A percentile compares a stretch with the other conserved stretches of the same genome.
Evolutionary conservation across 2,113 vertebrate genomes (phyloP).

Genomic region (Plotosus lineatus): DNA sequence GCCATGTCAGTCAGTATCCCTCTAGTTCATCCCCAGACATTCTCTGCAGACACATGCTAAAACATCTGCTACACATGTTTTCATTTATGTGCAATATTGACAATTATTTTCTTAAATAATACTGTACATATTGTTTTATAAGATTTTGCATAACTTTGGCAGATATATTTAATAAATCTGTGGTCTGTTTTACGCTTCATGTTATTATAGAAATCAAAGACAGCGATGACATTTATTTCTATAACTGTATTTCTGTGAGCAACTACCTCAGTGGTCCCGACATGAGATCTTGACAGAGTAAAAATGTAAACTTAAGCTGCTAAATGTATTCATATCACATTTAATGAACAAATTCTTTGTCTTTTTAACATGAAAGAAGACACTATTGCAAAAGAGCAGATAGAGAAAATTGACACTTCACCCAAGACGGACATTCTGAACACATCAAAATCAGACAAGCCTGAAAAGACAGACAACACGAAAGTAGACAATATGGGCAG

Average conservation of each 20-base stretch:
- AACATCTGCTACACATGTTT: background rate
- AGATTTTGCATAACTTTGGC: background rate
- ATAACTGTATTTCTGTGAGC: background rate
- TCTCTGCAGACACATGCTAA: background rate
- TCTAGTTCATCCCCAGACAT: background rate
- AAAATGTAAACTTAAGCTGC: background rate
- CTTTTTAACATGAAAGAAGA: conserved; percentile 68
- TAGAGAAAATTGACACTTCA: conserved; percentile 35
- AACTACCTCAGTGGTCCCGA: background rate
- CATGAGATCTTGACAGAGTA: background rate
- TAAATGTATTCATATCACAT: background rate
- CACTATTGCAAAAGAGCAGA: conserved; percentile 63
- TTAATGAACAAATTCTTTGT: conserved; percentile 24
- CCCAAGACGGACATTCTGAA: conserved; percentile 30
- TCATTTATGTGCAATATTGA: background rate
- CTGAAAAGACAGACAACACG: conserved; percentile 53
- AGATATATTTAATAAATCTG: background rate
- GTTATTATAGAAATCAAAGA: background rate
- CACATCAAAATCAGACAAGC: conserved; percentile 32
- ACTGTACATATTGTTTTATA: background rate
- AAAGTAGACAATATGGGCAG: conserved; percentile 64
- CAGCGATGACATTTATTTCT: background rate
- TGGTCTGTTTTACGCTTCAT: background rate
- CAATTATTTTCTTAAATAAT: background rate
- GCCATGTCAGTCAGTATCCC: background rate